Evolutionary conservation across 1,140 invertebrate genomes (phyloP).

Genomic region (Babylonia areolata): DNA sequence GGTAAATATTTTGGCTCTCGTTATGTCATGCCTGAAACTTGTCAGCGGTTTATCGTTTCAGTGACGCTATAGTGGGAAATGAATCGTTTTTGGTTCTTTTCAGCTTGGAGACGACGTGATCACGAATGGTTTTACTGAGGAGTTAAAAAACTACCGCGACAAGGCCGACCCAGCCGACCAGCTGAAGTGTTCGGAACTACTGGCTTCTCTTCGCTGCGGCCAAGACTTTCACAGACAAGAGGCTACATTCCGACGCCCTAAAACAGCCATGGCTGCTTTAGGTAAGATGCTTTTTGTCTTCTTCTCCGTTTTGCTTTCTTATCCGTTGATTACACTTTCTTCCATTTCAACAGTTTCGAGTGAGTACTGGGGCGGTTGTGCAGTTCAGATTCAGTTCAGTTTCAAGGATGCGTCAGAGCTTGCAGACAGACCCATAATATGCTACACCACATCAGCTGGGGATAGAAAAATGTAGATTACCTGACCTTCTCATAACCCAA

Average conservation of each 20-base stretch:
- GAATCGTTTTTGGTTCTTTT: slow-evolving; percentile 24
- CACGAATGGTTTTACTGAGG: slow-evolving; percentile 54
- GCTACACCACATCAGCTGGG: no score
- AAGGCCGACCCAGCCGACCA: slow-evolving; percentile 59
- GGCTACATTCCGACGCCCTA: slow-evolving; percentile 45
- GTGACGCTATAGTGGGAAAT: background rate
- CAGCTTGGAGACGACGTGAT: slow-evolving; percentile 67
- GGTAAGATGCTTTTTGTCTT: slow-evolving; percentile 47
- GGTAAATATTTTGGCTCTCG: background rate
- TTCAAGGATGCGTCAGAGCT: no score
- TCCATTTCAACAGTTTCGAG: no score
- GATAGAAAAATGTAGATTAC: no score
- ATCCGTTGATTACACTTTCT: background rate
- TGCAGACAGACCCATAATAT: no score
- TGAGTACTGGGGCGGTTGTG: no score
- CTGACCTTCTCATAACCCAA: no score
- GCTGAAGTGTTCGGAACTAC: slow-evolving; percentile 62
- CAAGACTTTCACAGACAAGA: slow-evolving; percentile 40
- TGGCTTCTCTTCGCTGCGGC: slow-evolving; percentile 58
- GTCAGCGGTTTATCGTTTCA: no score
- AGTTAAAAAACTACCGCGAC: slow-evolving; percentile 65
- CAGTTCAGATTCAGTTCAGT: no score
- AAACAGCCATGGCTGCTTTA: slow-evolving; percentile 62
- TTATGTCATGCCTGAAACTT: no score
- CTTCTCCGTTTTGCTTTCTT: background rate